phyloP scores from a whole-genome alignment of 2,113 vertebrate genomes.

The Melanerpes formicivorus region DNA sequence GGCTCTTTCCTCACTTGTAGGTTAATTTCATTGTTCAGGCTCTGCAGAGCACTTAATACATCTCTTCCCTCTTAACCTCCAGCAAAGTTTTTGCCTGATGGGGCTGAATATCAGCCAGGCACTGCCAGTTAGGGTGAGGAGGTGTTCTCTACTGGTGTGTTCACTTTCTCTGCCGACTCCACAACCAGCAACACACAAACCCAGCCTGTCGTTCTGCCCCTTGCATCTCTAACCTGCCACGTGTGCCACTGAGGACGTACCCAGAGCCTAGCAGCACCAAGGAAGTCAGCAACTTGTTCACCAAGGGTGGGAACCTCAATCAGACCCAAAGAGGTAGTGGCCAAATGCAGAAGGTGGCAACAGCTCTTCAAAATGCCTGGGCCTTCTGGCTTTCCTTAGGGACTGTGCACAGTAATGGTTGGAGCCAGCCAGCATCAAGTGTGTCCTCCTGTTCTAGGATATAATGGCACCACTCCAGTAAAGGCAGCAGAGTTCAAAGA shows the following conservation, averaged over 20 bases:
- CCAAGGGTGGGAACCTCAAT: neutral
- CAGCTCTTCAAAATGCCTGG: neutral
- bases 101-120: neutral
- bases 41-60: constrained; percentile 10
- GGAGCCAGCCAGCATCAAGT: neutral
- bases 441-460: neutral
- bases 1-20: constrained; percentile 43
- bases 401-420: accelerated
- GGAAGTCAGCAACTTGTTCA: neutral
- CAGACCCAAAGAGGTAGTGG: neutral
- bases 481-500: constrained; percentile 28
- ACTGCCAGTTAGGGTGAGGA: neutral
- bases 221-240: neutral
- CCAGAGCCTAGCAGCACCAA: neutral
- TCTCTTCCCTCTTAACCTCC: neutral
- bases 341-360: neutral
- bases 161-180: neutral
- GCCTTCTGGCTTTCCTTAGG: neutral
- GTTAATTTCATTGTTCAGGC: constrained; percentile 41
- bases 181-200: neutral
- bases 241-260: accelerated
- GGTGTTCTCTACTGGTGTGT: accelerated
- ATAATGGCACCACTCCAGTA: neutral
- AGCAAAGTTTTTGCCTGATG: neutral
- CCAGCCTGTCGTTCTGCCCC: no score